A percentile compares a stretch with the other conserved stretches of the same genome.
These are phyloP conservation scores for Drosophila demipolita DNA, from an alignment of 2,888 invertebrate species.

Conservation along the genomic window DNA sequence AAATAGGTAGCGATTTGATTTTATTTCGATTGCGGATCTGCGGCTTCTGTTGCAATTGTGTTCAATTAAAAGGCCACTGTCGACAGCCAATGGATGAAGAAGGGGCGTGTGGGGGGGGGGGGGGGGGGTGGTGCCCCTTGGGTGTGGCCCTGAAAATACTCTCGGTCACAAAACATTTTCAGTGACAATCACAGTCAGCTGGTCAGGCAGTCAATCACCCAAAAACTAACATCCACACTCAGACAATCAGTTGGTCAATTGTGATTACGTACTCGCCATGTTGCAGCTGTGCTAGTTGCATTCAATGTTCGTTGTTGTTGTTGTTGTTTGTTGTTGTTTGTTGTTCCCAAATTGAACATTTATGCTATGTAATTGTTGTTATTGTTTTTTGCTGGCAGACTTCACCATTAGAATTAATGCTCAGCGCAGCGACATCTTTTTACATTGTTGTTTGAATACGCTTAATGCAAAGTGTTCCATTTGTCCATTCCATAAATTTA, in stretches of 20 bases:
- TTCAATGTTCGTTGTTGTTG: neutral
- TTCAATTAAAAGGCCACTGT: conserved; percentile 63
- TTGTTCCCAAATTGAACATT: conserved; percentile 33
- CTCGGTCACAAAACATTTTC: conserved; percentile 9
- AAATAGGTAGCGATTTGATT: conserved; percentile 38
- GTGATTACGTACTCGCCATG: conserved; percentile 49
- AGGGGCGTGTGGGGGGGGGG: neutral
- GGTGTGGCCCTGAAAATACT: conserved; percentile 12
- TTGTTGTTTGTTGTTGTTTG: conserved; percentile 15
- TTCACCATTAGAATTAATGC: conserved; percentile 8
- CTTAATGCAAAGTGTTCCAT: conserved; percentile 5
- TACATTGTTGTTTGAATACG: neutral
- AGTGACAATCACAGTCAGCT: conserved; percentile 29
- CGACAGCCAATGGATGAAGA: conserved; percentile 11
- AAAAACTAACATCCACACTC: conserved; percentile 8
- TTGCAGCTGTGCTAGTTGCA: conserved; percentile 15
- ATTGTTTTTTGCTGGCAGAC: conserved; percentile 18
- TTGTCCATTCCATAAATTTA: neutral
- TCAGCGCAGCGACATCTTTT: conserved; percentile 3
- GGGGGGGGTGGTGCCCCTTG: too few relatives aligned
- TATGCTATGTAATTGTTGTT: conserved; percentile 31
- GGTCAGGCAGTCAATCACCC: conserved; percentile 42
- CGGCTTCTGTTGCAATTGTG: conserved; percentile 28
- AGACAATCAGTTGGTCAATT: conserved; percentile 44
- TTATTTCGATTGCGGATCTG: conserved; percentile 44